Base-by-base conservation (phyloP, 2,113 vertebrate species). In the Psittacus erithacus region DNA sequence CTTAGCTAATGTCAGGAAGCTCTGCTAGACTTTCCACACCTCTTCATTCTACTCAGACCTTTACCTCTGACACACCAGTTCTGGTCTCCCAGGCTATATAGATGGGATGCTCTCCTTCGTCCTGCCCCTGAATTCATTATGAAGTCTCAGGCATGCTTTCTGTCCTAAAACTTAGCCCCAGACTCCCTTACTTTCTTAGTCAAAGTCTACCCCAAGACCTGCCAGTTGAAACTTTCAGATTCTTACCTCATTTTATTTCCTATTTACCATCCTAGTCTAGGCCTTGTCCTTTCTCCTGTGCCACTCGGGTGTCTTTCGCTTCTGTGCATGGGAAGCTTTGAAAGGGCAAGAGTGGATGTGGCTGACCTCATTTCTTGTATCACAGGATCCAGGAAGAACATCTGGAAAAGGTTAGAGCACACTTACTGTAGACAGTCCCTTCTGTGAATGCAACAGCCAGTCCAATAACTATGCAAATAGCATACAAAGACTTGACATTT, bases 21-120 rank as follows among this genome's bases (percentile, higher is more conserved):
- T 27, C 29, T 50, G 8, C n/a, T 63, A 39, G 55, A 22, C 8
- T 71, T 46, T 64, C n/a, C 73, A 79, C 27, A 65, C 18, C 24
- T 73, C 43, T 86, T 77, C 35, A n/a, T 67, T 76, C 52, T 35
- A 16, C 60, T 23, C 31, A 71, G 39, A 55, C 31, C 43, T 68
- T 86, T 52, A 84, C 15, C 28, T 80, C 38, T 46, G 38, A 41
- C 1, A 3, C 0, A 0, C 4, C 23, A 41, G 12, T 70, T 83
- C 67, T 57, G 76, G 31, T 69, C 57, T 88, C n/a, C 17, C 24
- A 47, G 13, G 24, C 60, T 68, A 35, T 17, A 15, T 50, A 20
- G 11, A 41, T 59, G 52, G 35, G 68, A 73, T 62, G 14, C 5
- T 65, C 10, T 81, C n/a, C 67, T 82, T 43, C 0, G 0, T 53